Base-by-base conservation (phyloP, 2,888 invertebrate genomes). In the Papilio gigon region DNA sequence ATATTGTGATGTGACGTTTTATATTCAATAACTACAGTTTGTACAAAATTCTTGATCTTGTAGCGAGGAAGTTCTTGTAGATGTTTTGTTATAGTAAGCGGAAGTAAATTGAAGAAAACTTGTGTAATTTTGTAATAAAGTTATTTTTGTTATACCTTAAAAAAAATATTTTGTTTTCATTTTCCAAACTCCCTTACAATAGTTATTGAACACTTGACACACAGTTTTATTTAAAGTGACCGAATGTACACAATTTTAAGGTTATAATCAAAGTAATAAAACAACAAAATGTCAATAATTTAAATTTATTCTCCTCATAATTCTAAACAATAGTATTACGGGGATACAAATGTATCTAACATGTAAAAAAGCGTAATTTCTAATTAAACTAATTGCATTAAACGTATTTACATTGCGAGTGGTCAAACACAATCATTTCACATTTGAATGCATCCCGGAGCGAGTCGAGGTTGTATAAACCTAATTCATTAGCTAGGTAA, bases 261-360 rank as follows among this genome's bases (percentile, higher is more conserved):
- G 22, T 53, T 69, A 59, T 35, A 20, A 64, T 61, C 14, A 69
- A 71, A 76, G 75, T 74, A 78, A 78, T 77, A 74, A 71, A 70
- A 61, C 50, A 69, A 60, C 73, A 78, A 77, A 84, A 84, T 81
- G 84, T 87, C 87, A 88, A 88, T 89, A 89, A 88, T 87, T 88
- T 89, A 87, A 83, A 78, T 78, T 84, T 84, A 83, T 81, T 84
- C 80, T 80, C 74, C 72, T 80, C 80, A 78, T 80, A 79, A 75
- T 75, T 81, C 81, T 85, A 86, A 86, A 85, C 80, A 81, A 81
- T 75, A 74, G 78, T 78, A 79, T 64, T 60, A 69, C 33, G n/a
- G 53, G n/a, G 80, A 80, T 84, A 81, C 80, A 84, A n/a, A n/a
- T 53, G 53, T 81, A 74, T 77, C 80, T 82, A 84, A 78, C 77